Evolutionary conservation across 2,113 vertebrate genomes (phyloP).

Genomic region (Empidonax traillii): DNA sequence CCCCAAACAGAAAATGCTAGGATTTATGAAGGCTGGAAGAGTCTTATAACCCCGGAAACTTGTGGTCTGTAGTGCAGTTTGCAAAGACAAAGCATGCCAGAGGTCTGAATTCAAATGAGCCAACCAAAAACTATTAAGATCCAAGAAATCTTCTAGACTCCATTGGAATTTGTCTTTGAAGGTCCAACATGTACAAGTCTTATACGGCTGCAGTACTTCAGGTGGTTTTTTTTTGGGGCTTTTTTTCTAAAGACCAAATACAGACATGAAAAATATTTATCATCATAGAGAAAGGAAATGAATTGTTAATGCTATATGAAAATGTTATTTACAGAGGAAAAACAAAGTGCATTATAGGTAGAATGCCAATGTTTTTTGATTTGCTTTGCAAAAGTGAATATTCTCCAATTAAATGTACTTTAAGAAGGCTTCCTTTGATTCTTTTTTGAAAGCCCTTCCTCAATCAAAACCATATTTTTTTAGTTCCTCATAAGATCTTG

Average conservation of each 20-base stretch:
- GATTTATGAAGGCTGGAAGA: background rate
- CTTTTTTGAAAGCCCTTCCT: background rate
- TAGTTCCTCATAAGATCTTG: background rate
- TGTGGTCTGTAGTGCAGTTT: background rate
- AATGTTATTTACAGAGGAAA: background rate
- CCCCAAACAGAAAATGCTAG: background rate
- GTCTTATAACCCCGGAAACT: background rate
- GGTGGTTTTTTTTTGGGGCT: background rate
- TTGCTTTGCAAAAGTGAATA: background rate
- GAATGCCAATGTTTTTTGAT: background rate
- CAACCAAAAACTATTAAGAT: background rate
- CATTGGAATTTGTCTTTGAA: background rate
- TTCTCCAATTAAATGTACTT: background rate
- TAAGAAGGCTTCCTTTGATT: background rate
- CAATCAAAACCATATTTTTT: background rate
- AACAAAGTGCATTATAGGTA: background rate
- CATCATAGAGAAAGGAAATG: background rate
- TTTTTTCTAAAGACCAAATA: background rate
- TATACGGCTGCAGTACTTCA: background rate
- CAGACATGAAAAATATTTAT: background rate
- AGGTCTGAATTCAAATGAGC: background rate
- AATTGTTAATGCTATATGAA: background rate
- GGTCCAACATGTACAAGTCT: background rate
- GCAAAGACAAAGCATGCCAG: background rate
- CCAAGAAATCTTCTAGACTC: background rate